phyloP scores from a whole-genome alignment of 2,888 invertebrate species.

The Ceraclea dissimilis region DNA sequence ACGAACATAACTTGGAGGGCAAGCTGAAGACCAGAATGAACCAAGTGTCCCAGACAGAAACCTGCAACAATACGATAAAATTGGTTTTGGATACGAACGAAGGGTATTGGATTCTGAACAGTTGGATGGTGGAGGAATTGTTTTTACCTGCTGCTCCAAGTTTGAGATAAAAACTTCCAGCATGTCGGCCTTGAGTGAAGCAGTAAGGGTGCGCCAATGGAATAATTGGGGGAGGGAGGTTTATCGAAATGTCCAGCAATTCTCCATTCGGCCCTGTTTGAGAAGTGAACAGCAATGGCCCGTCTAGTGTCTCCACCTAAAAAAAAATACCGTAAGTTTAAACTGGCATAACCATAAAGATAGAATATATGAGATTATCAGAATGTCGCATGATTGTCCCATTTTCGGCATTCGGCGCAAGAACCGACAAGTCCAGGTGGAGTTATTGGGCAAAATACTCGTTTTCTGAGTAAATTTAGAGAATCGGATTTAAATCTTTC shows the following conservation, averaged over 20 bases:
- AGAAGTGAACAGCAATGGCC: not conserved
- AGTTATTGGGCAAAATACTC: too few relatives aligned
- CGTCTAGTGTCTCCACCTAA: conserved; percentile 26
- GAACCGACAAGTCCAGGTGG: too few relatives aligned
- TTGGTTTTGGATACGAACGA: too few relatives aligned
- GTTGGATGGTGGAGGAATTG: too few relatives aligned
- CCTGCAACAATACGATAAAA: conserved; percentile 46
- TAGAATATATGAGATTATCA: too few relatives aligned
- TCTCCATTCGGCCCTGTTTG: not conserved
- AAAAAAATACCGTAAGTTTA: too few relatives aligned
- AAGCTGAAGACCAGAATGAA: conserved; percentile 63
- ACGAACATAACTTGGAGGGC: conserved; percentile 60
- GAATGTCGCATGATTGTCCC: too few relatives aligned
- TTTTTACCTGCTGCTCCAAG: conserved; percentile 60
- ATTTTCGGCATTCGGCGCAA: too few relatives aligned
- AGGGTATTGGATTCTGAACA: not conserved
- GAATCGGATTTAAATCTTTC: too few relatives aligned
- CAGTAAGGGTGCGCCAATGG: conserved; percentile 52
- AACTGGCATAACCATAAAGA: too few relatives aligned
- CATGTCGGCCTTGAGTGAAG: conserved; percentile 61
- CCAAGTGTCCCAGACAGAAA: conserved; percentile 71
- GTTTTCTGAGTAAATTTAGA: too few relatives aligned
- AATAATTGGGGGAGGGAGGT: conserved; percentile 37
- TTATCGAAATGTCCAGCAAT: conserved; percentile 25
- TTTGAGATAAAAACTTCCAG: conserved; percentile 67